Evolutionary conservation across 2,888 invertebrate species (phyloP), one percentile per base, ranked within the genome.

Genomic region (Thumatha senex): DNA sequence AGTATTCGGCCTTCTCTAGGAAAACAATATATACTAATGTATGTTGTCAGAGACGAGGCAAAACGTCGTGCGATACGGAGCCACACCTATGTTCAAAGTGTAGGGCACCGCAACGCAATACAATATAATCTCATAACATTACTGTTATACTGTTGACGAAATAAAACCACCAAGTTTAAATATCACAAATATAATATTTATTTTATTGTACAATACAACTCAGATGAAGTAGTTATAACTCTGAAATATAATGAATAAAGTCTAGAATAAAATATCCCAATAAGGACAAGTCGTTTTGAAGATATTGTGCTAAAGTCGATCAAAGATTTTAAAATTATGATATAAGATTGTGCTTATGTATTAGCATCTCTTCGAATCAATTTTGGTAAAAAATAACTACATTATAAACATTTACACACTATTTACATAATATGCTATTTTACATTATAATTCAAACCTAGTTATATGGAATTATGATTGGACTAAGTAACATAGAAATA

Each of bases 161-260:
- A 72, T 61, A 57, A 63, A 63, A 65, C 57, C 55, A 47, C 53
- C 30, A 35, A 31, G 30, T 48, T 65, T 58, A 78, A 77, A 81
- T 86, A 86, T 87, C 85, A 88, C 88, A 89, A 89, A 87, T 87
- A 89, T 86, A 87, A 88, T 86, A 85, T 24, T 24, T 31, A 31
- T 86, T 87, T 81, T 87, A 78, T 82, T 86, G 86, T 88, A 89
- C 88, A 84, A 79, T 71, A 80, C 85, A 87, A 86, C 84, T 86
- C 82, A 87, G 80, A 82, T 75, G 73, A 84, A 86, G 78, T 78
- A 76, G 70, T 56, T 58, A 84, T 84, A 84, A 84, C 81, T 83
- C 82, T 69, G 78, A 80, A 76, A 78, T 74, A 76, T 76, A 74
- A 72, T 59, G 70, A 77, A 72, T 72, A 58, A 67, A 74, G 61